Base-by-base conservation (phyloP, 1,140 invertebrate genomes). In the Aplysia californica region DNA sequence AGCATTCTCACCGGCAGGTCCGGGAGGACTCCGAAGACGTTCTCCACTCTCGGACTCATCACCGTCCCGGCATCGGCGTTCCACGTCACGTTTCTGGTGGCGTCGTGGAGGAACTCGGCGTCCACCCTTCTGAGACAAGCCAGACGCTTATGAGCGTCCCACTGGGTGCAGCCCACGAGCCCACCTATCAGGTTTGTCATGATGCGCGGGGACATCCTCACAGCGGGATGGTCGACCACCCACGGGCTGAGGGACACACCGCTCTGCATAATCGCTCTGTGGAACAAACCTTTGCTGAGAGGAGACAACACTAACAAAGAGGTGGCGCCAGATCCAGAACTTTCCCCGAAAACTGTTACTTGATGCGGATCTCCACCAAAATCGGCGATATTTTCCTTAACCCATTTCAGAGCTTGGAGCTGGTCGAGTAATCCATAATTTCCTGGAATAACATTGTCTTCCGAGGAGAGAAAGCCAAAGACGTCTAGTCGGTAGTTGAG, bases 391-490 rank as follows among this genome's bases (percentile, higher is more conserved):
- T 98, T 97, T 70, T 97, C 95, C 80, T 96, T 91, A 0, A 98
- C 92, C 96, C 97, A 99, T 84, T 94, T 92, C 10, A 99, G 87
- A 0, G 96, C 96, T 93, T 95, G 93, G 0, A 94, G 92, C 89
- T 97, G 95, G 91, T 99, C 97, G 38, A 97, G 89, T 80, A 98
- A 94, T 18, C 97, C 97, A 90, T 97, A 98, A 91, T 98, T 98
- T 31, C 97, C 97, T 0, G 96, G 96, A n/a, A 95, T 96, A 85
- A 95, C 95, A 76, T 95, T 93, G 90, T 98, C 96, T 0, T 92
- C 95, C 1, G 97, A 98, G 56, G 95, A 96, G 0, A 98, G 90
- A 90, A 98, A 98, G 56, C 95, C 96, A 67, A 99, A 91, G 77
- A 87, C 71, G 5, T 91, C 82, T 85, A 92, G 86, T 44, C 91